Percentiles rank a stretch among this genome's conserved stretches.
Conservation (phyloP, 2,797 vertebrate species). For the Micrastur ruficollis region DNA sequence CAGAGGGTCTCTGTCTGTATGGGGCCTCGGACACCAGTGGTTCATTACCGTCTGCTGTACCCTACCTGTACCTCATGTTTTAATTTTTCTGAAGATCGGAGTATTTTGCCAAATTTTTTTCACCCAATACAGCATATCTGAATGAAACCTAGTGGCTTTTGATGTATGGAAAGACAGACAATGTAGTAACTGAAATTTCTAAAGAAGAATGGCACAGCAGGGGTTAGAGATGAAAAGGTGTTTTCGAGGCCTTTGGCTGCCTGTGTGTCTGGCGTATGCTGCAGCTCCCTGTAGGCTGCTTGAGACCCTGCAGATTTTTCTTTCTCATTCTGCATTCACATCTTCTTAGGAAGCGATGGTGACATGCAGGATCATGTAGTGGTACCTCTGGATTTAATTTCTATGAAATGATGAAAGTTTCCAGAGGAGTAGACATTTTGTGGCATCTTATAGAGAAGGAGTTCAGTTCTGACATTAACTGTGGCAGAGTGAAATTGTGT, state of each 20-base stretch:
- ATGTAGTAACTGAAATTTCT: neutral
- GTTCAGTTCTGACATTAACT: neutral
- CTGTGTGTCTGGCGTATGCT: neutral
- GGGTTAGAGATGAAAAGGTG: neutral
- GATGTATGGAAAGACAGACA: neutral
- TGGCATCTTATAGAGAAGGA: neutral
- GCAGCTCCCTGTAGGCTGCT: neutral
- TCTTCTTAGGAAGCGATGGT: neutral
- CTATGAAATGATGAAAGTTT: neutral
- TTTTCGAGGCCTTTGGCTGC: neutral
- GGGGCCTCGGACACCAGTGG: rapidly evolving
- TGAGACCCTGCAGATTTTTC: neutral
- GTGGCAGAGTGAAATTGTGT: neutral
- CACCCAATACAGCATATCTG: neutral
- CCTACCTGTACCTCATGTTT: neutral
- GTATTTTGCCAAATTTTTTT: neutral
- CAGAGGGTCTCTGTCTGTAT: neutral
- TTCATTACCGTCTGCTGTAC: neutral
- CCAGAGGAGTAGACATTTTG: neutral
- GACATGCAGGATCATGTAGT: neutral
- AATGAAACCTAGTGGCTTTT: neutral
- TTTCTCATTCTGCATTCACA: neutral
- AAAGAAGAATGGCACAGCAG: neutral
- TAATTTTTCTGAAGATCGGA: neutral
- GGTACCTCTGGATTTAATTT: neutral